These are phyloP conservation scores for Malaclemys terrapin DNA, from an alignment of 2,113 vertebrate species.

Conservation along the genomic window DNA sequence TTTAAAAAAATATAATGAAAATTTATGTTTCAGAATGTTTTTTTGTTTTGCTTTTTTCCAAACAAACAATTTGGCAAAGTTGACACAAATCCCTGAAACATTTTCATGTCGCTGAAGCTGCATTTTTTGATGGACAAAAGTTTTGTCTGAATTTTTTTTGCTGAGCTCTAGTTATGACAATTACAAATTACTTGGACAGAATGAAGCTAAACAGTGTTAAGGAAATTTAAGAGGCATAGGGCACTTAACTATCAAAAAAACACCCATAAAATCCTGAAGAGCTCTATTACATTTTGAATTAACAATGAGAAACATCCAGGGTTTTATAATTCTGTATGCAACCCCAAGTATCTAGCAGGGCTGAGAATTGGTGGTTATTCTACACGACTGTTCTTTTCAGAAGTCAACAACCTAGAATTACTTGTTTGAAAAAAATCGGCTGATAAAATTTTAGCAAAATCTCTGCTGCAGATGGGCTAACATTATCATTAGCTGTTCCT, in stretches of 20 bases:
- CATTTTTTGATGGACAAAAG: no score
- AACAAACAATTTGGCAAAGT: no score
- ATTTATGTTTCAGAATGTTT: no score
- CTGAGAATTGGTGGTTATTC: background rate
- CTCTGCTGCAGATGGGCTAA: slow-evolving; percentile 11
- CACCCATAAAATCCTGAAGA: background rate
- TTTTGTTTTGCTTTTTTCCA: no score
- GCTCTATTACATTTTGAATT: background rate
- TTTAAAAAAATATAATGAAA: background rate
- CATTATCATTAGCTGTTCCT: background rate
- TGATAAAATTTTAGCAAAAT: background rate
- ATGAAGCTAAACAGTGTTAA: background rate
- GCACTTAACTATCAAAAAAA: background rate
- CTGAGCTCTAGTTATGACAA: background rate
- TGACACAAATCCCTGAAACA: no score
- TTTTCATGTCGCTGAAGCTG: no score
- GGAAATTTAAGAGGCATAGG: background rate
- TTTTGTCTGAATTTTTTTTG: background rate
- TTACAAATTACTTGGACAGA: background rate
- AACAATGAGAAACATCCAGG: background rate
- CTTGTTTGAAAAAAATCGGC: background rate
- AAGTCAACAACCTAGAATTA: background rate
- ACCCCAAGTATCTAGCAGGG: background rate
- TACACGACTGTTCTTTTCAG: background rate
- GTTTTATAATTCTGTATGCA: background rate